Conservation (phyloP, 2,113 vertebrate genomes). For the Maccullochella peelii region DNA sequence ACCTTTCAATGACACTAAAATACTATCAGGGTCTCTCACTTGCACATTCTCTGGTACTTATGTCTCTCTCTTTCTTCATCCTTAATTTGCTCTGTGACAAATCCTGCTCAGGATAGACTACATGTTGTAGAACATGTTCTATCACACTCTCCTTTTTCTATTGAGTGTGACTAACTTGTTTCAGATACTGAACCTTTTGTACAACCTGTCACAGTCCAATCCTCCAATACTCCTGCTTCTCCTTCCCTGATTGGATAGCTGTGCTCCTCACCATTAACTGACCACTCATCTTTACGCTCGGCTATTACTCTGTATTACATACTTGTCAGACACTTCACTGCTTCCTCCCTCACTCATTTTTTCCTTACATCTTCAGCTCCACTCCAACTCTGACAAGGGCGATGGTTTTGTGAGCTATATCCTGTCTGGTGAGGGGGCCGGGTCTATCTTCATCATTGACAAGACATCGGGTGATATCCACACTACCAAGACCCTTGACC, state of each 20-base stretch:
- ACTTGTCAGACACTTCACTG: slow-evolving; percentile 31
- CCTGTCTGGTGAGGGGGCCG: slow-evolving; percentile 93
- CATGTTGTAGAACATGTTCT: not conserved
- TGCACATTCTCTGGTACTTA: not conserved
- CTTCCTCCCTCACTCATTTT: slow-evolving; percentile 36
- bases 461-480: slow-evolving; percentile 94
- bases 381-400: slow-evolving; percentile 96
- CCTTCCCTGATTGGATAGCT: slow-evolving; percentile 28
- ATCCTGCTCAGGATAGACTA: not conserved
- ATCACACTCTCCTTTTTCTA: slow-evolving; percentile 4
- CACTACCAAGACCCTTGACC: slow-evolving; percentile 91
- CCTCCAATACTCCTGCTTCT: not conserved
- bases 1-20: too few relatives aligned
- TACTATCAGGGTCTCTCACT: not conserved
- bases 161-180: slow-evolving; percentile 21
- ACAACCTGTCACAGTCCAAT: slow-evolving; percentile 27
- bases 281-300: slow-evolving; percentile 43
- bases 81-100: slow-evolving; percentile 6
- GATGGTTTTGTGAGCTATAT: slow-evolving; percentile 94
- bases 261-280: slow-evolving; percentile 53
- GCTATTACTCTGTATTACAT: slow-evolving; percentile 48
- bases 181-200: slow-evolving; percentile 36
- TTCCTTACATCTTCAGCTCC: slow-evolving; percentile 84
- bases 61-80: not conserved
- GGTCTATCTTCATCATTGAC: slow-evolving; percentile 93